These are phyloP conservation scores for Papilio gigon DNA, from an alignment of 2,888 invertebrate species.

Conservation along the genomic window DNA sequence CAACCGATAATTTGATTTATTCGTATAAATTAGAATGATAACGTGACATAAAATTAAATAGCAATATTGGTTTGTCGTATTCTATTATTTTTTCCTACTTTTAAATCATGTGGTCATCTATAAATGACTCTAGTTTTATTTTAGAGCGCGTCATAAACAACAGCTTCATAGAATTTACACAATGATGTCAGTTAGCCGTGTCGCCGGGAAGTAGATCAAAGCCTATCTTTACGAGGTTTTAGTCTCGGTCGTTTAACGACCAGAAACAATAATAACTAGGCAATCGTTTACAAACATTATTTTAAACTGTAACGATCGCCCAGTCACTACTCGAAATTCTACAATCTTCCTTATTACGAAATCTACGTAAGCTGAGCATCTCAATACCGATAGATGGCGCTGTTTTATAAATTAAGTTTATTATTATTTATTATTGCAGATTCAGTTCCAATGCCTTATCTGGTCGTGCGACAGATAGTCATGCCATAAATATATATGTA, in stretches of 20 bases:
- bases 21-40: too few species aligned
- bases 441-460: too few species aligned
- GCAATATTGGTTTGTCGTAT: background rate
- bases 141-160: conserved; percentile 1
- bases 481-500: background rate
- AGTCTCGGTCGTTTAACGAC: conserved; percentile 8
- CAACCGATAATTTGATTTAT: too few species aligned
- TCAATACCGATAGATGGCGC: background rate
- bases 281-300: background rate
- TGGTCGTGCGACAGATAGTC: background rate
- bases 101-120: background rate
- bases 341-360: background rate
- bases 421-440: background rate
- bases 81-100: background rate
- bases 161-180: background rate
- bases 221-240: conserved; percentile 17
- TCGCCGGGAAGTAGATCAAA: conserved; percentile 13
- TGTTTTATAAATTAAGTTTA: background rate
- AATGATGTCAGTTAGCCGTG: conserved; percentile 12
- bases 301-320: background rate
- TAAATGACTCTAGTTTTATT: conserved; percentile 11
- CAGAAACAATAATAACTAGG: conserved; percentile 14
- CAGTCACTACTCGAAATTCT: background rate
- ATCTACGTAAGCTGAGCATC: background rate
- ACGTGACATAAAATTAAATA: too few species aligned